Conservation (phyloP, 2,113 vertebrate species). For the Crypturellus undulatus region DNA sequence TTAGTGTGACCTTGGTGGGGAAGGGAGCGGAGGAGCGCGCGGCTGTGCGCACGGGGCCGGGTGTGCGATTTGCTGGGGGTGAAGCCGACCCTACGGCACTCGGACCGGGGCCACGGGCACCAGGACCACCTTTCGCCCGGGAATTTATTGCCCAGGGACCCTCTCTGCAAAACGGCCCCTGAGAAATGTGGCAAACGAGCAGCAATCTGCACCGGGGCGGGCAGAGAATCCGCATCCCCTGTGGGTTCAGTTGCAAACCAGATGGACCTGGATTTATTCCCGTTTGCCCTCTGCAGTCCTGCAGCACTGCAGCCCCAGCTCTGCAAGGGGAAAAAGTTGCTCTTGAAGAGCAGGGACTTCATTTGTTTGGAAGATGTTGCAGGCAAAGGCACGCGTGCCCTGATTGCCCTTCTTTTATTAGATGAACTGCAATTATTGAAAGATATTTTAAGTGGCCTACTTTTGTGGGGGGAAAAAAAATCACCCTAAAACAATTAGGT, state of each 20-base stretch:
- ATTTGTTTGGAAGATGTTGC: not conserved
- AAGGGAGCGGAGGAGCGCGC: slow-evolving; percentile 87
- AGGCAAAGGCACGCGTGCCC: not conserved
- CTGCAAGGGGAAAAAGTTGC: not conserved
- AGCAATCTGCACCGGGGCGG: not conserved
- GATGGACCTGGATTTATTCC: not conserved
- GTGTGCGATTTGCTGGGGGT: slow-evolving; percentile 85
- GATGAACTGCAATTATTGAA: not conserved
- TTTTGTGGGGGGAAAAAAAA: not conserved
- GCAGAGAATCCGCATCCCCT: not conserved
- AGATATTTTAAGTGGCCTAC: not conserved
- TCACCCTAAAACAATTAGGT: not conserved
- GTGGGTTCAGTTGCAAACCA: not conserved
- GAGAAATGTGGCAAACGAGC: not conserved
- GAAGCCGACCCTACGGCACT: slow-evolving; percentile 75
- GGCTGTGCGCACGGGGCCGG: slow-evolving; percentile 62
- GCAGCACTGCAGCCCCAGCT: not conserved
- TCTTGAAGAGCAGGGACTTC: not conserved
- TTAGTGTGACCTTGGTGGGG: slow-evolving; percentile 99
- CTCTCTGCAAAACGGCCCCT: not conserved
- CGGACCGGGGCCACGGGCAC: not conserved
- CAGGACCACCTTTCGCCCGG: not conserved
- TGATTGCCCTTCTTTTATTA: not conserved
- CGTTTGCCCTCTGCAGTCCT: not conserved
- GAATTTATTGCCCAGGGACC: slow-evolving; percentile 35